These are phyloP conservation scores for Caenorhabditis drosophilae DNA, from an alignment of 2,888 invertebrate species.

Conservation along the genomic window DNA sequence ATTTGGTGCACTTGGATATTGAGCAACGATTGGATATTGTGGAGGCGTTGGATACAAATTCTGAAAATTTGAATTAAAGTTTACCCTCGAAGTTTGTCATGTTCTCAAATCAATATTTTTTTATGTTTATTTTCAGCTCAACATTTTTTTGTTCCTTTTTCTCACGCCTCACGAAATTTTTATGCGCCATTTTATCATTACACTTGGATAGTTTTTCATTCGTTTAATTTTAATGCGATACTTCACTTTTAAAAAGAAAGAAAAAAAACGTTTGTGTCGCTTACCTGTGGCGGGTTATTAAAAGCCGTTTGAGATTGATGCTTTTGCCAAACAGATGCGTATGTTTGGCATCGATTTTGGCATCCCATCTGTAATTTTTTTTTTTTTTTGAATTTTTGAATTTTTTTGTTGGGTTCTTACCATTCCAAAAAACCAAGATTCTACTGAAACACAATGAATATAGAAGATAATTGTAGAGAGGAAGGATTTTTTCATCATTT, in stretches of 20 bases:
- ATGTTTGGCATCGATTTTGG: conserved; percentile 26
- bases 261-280: background rate
- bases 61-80: background rate
- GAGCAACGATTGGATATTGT: conserved; percentile 2
- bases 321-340: no score
- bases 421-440: conserved; percentile 29
- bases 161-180: background rate
- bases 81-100: no score
- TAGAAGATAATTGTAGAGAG: conserved; percentile 10
- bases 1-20: conserved; percentile 9
- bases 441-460: conserved; percentile 3
- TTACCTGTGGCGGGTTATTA: background rate
- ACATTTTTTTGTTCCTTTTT: no score
- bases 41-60: conserved; percentile 13
- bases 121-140: no score
- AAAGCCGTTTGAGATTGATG: no score
- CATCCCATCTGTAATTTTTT: conserved; percentile 19
- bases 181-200: background rate
- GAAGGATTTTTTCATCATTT: no score
- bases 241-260: no score
- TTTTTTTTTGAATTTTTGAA: conserved; percentile 1
- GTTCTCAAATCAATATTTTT: no score
- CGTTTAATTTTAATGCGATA: background rate
- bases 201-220: background rate
- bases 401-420: no score